Evolutionary conservation across 2,113 vertebrate genomes (phyloP), one percentile per base, ranked within the genome.

Genomic region (Microtus montanus): DNA sequence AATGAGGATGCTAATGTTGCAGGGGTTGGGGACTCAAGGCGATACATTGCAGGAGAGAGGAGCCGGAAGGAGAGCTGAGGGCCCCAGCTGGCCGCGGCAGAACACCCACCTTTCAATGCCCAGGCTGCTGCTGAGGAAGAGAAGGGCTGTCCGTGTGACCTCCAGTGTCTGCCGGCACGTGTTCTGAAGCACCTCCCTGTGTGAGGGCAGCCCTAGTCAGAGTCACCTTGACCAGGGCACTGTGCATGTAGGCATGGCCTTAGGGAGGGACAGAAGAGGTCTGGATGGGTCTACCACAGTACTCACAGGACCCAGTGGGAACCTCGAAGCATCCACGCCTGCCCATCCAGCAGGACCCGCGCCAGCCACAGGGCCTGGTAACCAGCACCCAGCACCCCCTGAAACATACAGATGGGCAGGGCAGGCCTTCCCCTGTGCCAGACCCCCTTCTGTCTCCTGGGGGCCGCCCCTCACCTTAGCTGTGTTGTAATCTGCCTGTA

Each of bases 261-360:
- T 41, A 8, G 30, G 12, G 4, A 0, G 1, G 26, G 2, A 12
- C 3, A 4, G 64, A 61, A 15, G 24, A 44, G 20, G 35, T 63
- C 30, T 15, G 17, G 68, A 33, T 0, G 26, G 38, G 8, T 9
- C 75, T 15, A 0, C 2, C 3, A 0, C 26, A 52, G 64, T 20
- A 98, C 99, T 99, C 97, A 99, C 99, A 98, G 98, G 70, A 99
- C 98, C 98, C 98, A 98, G 97, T 99, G 98, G 24, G 99, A 98
- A 17, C 99, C 99, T 73, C 99, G 98, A 4, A 99, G 98, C 66
- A 99, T 98, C 77, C 99, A 95, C 80, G 99, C 98, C 97, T 98
- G 96, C 96, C 98, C 98, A 0, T 90, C 95, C 93, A 98, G 97
- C 97, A 99, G 97, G 26, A 97, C 90, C 38, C 8, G 94, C 0